Base-by-base conservation (phyloP, 2,888 invertebrate species). In the Nymphalis polychloros region DNA sequence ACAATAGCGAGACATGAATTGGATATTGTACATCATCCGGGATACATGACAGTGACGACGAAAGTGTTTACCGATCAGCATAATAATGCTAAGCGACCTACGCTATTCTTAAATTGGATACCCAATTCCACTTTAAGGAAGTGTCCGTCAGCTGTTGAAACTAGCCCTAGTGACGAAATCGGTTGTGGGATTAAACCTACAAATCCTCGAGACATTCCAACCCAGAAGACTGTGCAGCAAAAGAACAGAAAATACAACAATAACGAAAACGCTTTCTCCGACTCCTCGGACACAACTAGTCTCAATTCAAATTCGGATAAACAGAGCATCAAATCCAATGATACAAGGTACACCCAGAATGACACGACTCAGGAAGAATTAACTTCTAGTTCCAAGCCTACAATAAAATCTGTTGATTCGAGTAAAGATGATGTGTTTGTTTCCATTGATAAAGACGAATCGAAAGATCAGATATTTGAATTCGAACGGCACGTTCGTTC, bases 31-130 rank as follows among this genome's bases (percentile, higher is more conserved):
- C 98, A 98, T 82, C 97, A 97, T 88, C 98, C 98, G 2, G 98
- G 94, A 23, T 99, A 99, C 84, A 93, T 99, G 77, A 97, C 97
- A 0, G 95, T 98, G 57, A 96, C 96, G 19, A 97, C 97, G 23
- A 96, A 96, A 88, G 95, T 95, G n/a, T 95, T 95, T 83, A 94
- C 95, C 27, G 95, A 96, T 79, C 94, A 96, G 81, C 95, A 96
- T 80, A 96, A 96, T 78, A 95, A 95, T 72, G 94, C 95, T 0
- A 95, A 95, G 79, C 90, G 96, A 84, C 94, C 97, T 75, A 98
- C 98, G 0, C 90, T 98, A 16, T 96, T 97, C 75, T 93, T 98
- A 3, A 98, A 97, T 71, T 98, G 98, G 98, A 97, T 98, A 76
- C 98, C 98, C 0, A 98, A 98, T 86, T 95, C 96, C 2, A 97